phyloP scores from a whole-genome alignment of 2,888 invertebrate species.

The Brenthis hecate region DNA sequence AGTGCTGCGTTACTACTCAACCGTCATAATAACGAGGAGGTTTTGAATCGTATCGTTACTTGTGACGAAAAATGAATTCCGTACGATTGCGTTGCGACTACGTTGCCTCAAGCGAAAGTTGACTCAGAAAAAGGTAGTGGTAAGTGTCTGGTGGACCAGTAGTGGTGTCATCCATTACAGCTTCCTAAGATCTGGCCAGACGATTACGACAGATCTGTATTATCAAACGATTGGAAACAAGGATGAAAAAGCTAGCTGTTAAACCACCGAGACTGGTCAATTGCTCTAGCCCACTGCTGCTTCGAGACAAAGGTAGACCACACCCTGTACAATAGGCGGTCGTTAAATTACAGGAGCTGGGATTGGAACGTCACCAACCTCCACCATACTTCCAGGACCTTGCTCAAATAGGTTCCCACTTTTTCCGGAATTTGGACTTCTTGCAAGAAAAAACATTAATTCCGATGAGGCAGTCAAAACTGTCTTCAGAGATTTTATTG shows the following conservation, averaged over 20 bases:
- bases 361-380: conserved; percentile 35
- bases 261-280: conserved; percentile 37
- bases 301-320: conserved; percentile 39
- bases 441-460: no score
- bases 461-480: no score
- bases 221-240: conserved; percentile 39
- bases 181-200: no score
- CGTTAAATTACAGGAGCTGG: conserved; percentile 33
- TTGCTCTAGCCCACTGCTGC: conserved; percentile 37
- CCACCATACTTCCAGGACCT: conserved; percentile 32
- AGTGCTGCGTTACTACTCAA: not conserved
- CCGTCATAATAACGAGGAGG: not conserved
- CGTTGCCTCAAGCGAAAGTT: no score
- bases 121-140: no score
- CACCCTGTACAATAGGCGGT: conserved; percentile 31
- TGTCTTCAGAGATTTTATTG: no score
- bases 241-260: conserved; percentile 39
- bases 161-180: no score
- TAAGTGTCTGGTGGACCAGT: no score
- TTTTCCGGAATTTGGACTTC: not conserved
- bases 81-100: no score
- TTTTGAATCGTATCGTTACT: not conserved
- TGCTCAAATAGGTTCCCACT: conserved; percentile 4
- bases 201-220: not conserved
- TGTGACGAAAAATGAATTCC: not conserved